Evolutionary conservation across 2,113 vertebrate species (phyloP).

Genomic region (Gymnorhina tibicen): DNA sequence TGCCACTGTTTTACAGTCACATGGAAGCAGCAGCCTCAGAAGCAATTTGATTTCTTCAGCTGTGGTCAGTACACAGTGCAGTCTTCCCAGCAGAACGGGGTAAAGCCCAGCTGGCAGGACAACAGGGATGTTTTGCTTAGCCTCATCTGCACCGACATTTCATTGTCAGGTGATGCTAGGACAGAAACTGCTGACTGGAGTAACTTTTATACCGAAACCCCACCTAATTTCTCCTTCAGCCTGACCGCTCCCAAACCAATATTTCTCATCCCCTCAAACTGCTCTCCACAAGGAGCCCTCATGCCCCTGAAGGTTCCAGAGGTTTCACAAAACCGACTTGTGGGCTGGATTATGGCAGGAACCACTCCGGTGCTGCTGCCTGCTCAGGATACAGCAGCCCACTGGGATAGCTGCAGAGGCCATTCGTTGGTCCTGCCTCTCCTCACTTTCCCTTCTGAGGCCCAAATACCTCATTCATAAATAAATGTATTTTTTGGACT

Average conservation of each 20-base stretch:
- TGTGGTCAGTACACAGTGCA: rapidly evolving
- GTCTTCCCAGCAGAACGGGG: rapidly evolving
- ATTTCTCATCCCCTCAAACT: not conserved
- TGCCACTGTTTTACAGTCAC: not conserved
- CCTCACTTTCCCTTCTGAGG: not conserved
- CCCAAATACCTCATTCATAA: not conserved
- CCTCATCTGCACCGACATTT: not conserved
- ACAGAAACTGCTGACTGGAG: not conserved
- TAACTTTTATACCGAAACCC: not conserved
- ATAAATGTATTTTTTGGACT: not conserved
- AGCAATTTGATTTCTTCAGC: not conserved
- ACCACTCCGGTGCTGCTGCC: rapidly evolving
- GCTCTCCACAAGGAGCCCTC: rapidly evolving
- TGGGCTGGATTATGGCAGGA: not conserved
- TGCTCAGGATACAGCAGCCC: not conserved
- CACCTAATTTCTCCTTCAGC: not conserved
- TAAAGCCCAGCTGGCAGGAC: not conserved
- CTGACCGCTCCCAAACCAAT: not conserved
- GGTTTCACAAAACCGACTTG: rapidly evolving
- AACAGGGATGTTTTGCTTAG: not conserved
- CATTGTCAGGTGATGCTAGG: not conserved
- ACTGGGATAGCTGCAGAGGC: rapidly evolving
- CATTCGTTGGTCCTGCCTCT: not conserved
- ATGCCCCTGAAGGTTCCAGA: rapidly evolving
- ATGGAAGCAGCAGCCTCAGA: not conserved